These are phyloP conservation scores for Pterostichus madidus DNA, from an alignment of 2,888 invertebrate genomes.

Conservation along the genomic window DNA sequence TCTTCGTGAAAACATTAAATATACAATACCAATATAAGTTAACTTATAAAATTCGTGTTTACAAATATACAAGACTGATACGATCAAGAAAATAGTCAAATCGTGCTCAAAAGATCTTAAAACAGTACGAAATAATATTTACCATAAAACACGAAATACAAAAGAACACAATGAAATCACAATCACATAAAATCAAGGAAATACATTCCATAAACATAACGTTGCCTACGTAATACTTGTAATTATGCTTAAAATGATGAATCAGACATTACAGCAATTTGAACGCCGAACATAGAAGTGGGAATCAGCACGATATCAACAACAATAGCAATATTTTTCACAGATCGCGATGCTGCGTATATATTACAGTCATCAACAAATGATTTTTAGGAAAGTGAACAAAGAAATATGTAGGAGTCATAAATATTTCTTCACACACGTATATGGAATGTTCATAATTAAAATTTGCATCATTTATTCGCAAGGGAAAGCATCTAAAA, in stretches of 20 bases:
- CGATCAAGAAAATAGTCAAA: constrained; percentile 7
- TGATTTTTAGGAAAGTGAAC: constrained; percentile 39
- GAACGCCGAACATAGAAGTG: constrained; percentile 1
- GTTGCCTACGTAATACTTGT: constrained; percentile 39
- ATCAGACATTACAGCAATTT: constrained; percentile 11
- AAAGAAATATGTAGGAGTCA: constrained; percentile 47
- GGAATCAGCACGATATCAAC: neutral
- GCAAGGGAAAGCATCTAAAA: constrained; percentile 3
- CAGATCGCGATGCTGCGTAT: constrained; percentile 9
- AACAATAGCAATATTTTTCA: constrained; percentile 7
- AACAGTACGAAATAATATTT: constrained; percentile 1
- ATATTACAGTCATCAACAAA: constrained; percentile 25
- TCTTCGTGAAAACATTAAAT: neutral
- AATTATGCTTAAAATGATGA: constrained; percentile 17
- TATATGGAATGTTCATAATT: constrained; percentile 32
- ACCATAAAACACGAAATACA: constrained; percentile 11
- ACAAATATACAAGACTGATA: constrained; percentile 8
- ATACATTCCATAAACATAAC: constrained; percentile 27
- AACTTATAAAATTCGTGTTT: neutral
- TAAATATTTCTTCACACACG: constrained; percentile 20
- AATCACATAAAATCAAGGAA: constrained; percentile 33
- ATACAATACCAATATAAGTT: too few species aligned
- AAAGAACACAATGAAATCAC: constrained; percentile 2
- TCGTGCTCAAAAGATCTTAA: constrained; percentile 3
- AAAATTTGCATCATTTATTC: constrained; percentile 24